phyloP scores from a whole-genome alignment of 2,888 invertebrate species.

The Carpatolechia fugitivella region DNA sequence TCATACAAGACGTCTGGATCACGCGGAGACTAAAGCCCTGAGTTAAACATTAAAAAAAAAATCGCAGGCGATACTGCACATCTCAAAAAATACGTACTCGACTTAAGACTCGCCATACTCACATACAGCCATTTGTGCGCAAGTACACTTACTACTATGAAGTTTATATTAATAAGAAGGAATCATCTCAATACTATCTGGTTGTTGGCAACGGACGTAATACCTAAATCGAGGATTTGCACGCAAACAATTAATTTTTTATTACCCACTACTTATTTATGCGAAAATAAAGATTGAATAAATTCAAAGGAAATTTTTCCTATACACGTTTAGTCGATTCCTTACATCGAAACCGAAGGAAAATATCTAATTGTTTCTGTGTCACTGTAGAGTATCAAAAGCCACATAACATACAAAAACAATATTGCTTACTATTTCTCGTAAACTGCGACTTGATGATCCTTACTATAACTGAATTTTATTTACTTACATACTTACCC shows the following conservation, averaged over 20 bases:
- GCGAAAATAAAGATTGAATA: conserved; percentile 13
- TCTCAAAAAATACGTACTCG: conserved; percentile 38
- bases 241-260: conserved; percentile 44
- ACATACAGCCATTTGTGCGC: conserved; percentile 59
- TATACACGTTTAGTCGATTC: conserved; percentile 8
- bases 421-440: neutral
- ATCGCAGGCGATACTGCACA: conserved; percentile 63
- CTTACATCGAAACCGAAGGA: conserved; percentile 28
- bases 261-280: conserved; percentile 36
- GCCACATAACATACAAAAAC: no score
- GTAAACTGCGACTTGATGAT: no score
- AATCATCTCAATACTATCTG: conserved; percentile 68
- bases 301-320: conserved; percentile 13
- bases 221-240: conserved; percentile 44
- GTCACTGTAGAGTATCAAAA: neutral
- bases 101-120: conserved; percentile 35
- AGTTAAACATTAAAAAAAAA: conserved; percentile 69
- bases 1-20: no score
- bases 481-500: no score
- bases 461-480: no score
- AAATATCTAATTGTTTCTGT: conserved; percentile 21
- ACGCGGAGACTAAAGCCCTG: no score
- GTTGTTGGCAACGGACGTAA: conserved; percentile 69
- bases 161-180: conserved; percentile 60
- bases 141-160: conserved; percentile 64